Evolutionary conservation across 2,113 vertebrate genomes (phyloP), one percentile per base, ranked within the genome.

Genomic region (Galeopterus variegatus): DNA sequence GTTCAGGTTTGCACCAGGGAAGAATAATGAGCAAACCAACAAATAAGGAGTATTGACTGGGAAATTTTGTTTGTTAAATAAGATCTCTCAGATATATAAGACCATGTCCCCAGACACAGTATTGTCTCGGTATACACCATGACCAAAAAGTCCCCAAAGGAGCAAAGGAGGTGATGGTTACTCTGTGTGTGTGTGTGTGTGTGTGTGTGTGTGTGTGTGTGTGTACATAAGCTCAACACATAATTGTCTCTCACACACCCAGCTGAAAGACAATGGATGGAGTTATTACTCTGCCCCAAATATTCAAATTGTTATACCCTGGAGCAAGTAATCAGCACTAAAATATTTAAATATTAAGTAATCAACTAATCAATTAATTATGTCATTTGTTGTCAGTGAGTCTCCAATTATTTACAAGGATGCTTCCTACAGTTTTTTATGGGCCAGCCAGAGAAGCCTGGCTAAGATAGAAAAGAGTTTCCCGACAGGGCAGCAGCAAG

Each of bases 341-440:
- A 94, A 88, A 94, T 89, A 94, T 76, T 94, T 92, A 88, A 95
- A 93, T 94, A 90, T 67, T 62, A 85, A 83, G 45, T 48, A 79
- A 85, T 77, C 19, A 81, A 56, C 24, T 65, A 79, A 92, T 86
- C 69, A 95, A 90, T 87, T 84, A 76, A 90, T 69, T 67, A 77
- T 60, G n/a, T 72, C 36, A 72, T 82, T 73, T 77, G 21, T 50
- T 86, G 56, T 75, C 58, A 90, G 50, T 21, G 10, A 96, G 31
- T 94, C n/a, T 92, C 58, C 52, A 75, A 45, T 69, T 94, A 85
- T 70, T 96, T 80, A 94, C 62, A 36, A 90, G 33, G 45, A 93
- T 13, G 5, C 18, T 84, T 56, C 80, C 52, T 33, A 62, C 21
- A 56, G 64, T 31, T 88, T 90, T 81, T 54, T 73, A n/a, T 56